Evolutionary conservation across 2,888 invertebrate species (phyloP), one percentile per base, ranked within the genome.

Genomic region (Lacanobia wlatinum): DNA sequence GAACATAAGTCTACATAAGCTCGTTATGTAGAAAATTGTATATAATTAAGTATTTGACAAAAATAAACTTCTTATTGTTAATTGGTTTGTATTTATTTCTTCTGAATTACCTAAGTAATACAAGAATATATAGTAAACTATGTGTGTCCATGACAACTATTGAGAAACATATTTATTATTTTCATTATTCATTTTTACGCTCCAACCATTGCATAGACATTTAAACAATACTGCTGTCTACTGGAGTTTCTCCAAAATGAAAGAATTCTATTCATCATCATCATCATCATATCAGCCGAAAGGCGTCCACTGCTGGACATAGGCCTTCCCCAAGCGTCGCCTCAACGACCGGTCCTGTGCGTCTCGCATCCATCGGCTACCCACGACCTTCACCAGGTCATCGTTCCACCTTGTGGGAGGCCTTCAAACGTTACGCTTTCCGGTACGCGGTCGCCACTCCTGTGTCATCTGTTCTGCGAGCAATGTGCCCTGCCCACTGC

Each of bases 31-130:
- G 16, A 46, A 55, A 69, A 70, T 28, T 70, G 68, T 78, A 21
- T 8, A 8, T 40, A 60, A 5, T 4, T n/a, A 76, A 62, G 14
- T 63, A 59, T 69, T 77, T 69, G 23, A 55, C 40, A 56, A 43
- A 63, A 78, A 82, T 78, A 70, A 78, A 82, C 6, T 46, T 62
- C 59, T 48, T 60, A 23, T 63, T 64, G 21, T 23, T 38, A 38
- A 67, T 59, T 53, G 7, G n/a, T 38, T 12, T 7, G 14, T 58
- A 40, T 56, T 70, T 60, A n/a, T 58, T 62, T 75, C 28, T 28
- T 2, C 28, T 23, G 2, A 9, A 34, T 21, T 16, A 34, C 10
- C 8, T 12, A n/a, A 34, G 3, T 8, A 21, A 12, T 34, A 55
- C 7, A n/a, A 10, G 16, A 18, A 66, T 5, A 34, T 34, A 38